phyloP scores from a whole-genome alignment of 2,113 vertebrate genomes.

The Sminthopsis crassicaudata region DNA sequence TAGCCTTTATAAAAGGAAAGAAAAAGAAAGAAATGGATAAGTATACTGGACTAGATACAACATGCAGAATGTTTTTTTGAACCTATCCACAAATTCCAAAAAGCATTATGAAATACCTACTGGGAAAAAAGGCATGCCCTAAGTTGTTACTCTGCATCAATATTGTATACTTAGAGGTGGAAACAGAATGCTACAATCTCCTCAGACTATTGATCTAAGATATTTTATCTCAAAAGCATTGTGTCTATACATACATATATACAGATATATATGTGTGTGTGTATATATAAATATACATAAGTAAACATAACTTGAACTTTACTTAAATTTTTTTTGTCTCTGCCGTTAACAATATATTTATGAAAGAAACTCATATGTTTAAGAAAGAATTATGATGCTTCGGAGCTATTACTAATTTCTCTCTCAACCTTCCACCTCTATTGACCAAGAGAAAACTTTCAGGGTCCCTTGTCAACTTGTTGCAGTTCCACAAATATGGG shows the following conservation, averaged over 20 bases:
- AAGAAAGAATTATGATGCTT: conserved; percentile 51
- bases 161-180: conserved; percentile 78
- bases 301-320: conserved; percentile 4
- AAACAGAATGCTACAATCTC: conserved; percentile 77
- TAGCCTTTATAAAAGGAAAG: conserved; percentile 67
- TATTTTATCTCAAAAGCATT: conserved; percentile 81
- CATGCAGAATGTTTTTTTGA: conserved; percentile 78
- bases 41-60: conserved; percentile 84
- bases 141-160: conserved; percentile 63
- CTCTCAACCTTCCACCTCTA: no score
- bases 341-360: conserved; percentile 75
- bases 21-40: conserved; percentile 82
- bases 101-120: conserved; percentile 81
- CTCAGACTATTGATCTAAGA: conserved; percentile 82
- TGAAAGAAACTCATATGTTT: conserved; percentile 62
- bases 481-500: conserved; percentile 80
- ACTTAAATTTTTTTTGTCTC: conserved; percentile 44
- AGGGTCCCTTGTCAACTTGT: no score
- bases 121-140: conserved; percentile 74
- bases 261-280: conserved; percentile 39
- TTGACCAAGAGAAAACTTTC: no score
- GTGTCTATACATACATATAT: conserved; percentile 42
- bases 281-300: background rate
- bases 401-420: no score
- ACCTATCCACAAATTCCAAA: conserved; percentile 79